Evolutionary conservation across 1,140 invertebrate genomes (phyloP), one percentile per base, ranked within the genome.

Genomic region (Papilio machaon): DNA sequence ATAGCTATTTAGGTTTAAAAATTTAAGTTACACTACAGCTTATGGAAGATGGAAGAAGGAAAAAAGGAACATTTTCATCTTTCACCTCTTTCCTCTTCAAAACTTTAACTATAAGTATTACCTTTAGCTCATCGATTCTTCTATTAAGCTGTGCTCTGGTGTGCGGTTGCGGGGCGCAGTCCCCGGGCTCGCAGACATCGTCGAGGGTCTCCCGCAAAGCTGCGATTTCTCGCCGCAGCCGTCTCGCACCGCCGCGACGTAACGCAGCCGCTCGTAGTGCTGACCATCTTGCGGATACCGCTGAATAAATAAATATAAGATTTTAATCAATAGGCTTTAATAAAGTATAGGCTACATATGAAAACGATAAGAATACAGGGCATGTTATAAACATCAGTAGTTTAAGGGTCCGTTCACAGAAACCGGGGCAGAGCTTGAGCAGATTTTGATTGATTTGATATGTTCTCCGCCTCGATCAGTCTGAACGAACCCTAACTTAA

Each of bases 121-220:
- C 95, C 91, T 95, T 94, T 1, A 95, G 85, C 82, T 95, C 94
- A 73, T 95, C 94, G 67, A 95, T 94, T 38, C 95, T 90, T 79
- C 93, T 92, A 64, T 94, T 90, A 10, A 95, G 84, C 80, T 95
- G 94, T 11, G 91, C 91, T 43, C 91, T 88, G 8, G 93, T 94
- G 77, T 95, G 95, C 9, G 91, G 90, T 54, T 94, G 93, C 0
- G 89, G 89, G 3, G 93, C 90, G 79, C 89, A 91, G 82, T 93
- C 91, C 4, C 88, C 91, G 11, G 91, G 90, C 84, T 94, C 91
- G 85, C 92, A 92, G 19, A 92, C 85, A 38, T 94, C 94, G 70
- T 91, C 91, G 17, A 95, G 88, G 2, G 91, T 90, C 43, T 92
- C 95, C 47, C 91, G 85, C 23, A 95, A 89, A 2, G 94, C 89